A percentile compares a stretch with the other conserved stretches of the same genome.
Conservation (phyloP, 2,797 vertebrate genomes). For the Cryptoprocta ferox region DNA sequence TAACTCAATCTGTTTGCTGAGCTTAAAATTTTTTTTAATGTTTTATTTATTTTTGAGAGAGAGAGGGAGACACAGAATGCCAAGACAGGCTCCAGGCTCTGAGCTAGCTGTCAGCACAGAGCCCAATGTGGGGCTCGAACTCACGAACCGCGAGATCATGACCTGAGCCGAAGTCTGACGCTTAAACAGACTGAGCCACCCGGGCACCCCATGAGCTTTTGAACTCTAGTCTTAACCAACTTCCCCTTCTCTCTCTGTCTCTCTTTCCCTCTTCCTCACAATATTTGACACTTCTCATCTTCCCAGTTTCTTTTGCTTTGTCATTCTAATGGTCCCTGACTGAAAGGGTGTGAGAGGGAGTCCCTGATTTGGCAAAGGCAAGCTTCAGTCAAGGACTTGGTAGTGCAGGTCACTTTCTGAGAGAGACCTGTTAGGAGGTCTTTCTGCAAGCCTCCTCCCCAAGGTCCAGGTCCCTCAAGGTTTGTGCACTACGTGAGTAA, state of each 20-base stretch:
- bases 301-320: neutral
- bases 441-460: neutral
- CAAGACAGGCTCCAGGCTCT: too few species aligned
- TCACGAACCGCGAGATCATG: too few species aligned
- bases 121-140: too few species aligned
- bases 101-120: too few species aligned
- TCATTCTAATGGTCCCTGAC: neutral
- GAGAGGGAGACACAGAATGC: too few species aligned
- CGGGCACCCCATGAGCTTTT: neutral
- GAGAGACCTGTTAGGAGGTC: neutral
- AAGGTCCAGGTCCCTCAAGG: neutral
- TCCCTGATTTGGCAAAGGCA: neutral
- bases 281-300: neutral
- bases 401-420: neutral
- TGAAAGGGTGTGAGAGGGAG: neutral
- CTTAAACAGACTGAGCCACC: too few species aligned
- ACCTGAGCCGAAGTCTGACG: too few species aligned
- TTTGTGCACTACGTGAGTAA: neutral
- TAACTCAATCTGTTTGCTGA: neutral
- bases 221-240: neutral
- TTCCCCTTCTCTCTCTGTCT: neutral
- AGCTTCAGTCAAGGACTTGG: neutral
- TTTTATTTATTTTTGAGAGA: too few species aligned
- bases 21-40: neutral
- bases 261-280: neutral